Evolutionary conservation across 2,113 vertebrate genomes (phyloP).

Genomic region (Amblyopsis rosae): DNA sequence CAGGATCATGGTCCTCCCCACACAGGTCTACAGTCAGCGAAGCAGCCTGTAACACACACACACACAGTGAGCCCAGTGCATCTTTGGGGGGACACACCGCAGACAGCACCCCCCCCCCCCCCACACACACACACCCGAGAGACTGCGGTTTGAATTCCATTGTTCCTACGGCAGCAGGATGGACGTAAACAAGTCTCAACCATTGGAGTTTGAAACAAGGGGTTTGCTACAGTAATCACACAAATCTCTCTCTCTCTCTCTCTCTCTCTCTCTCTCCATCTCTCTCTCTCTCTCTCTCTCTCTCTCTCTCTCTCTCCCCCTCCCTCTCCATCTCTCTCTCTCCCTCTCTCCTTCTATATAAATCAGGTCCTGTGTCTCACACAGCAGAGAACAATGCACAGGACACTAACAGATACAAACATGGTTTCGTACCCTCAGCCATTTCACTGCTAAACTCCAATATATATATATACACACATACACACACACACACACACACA

Average conservation of each 20-base stretch:
- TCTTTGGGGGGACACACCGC: too few species aligned
- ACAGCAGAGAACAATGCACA: too few species aligned
- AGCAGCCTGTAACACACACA: constrained; percentile 78
- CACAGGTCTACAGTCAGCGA: constrained; percentile 95
- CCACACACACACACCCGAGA: background rate
- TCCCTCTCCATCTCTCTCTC: background rate
- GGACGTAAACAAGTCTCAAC: background rate
- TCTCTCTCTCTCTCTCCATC: background rate
- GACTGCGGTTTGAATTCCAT: too few species aligned
- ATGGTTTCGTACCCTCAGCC: too few species aligned
- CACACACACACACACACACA: too few species aligned
- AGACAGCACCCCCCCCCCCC: background rate
- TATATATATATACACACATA: too few species aligned
- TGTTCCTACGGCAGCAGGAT: too few species aligned
- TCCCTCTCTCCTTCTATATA: background rate
- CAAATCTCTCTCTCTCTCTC: too few species aligned
- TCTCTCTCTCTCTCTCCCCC: background rate
- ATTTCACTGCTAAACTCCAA: too few species aligned
- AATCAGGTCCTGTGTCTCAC: background rate
- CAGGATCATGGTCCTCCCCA: constrained; percentile 90
- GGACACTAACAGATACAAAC: too few species aligned
- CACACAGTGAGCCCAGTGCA: background rate
- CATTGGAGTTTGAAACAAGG: background rate
- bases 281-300: background rate
- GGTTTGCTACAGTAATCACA: too few species aligned